phyloP scores from a whole-genome alignment of 2,113 vertebrate species.

The Saguinus imperator region DNA sequence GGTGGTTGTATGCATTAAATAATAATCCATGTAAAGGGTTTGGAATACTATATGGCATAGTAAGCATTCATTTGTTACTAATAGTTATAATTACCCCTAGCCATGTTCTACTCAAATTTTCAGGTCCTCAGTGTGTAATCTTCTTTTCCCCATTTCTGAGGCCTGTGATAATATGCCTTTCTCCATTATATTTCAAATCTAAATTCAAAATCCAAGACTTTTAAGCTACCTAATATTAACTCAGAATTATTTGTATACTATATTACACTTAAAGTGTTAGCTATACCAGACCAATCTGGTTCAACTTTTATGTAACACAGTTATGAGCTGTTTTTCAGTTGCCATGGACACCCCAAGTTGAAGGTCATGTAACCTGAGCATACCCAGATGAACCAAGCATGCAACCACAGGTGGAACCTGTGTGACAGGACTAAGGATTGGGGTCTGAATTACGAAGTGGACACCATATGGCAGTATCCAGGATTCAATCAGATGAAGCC shows the following conservation, averaged over 20 bases:
- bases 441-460: no score
- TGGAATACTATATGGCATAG: background rate
- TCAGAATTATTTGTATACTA: background rate
- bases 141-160: background rate
- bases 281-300: no score
- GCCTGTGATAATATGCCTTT: background rate
- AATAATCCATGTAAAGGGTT: background rate
- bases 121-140: background rate
- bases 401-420: no score
- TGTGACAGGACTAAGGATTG: no score
- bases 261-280: background rate
- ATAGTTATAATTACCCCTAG: background rate
- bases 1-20: background rate
- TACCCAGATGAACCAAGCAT: no score
- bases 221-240: background rate
- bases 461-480: no score
- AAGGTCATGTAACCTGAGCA: no score
- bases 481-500: no score
- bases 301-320: no score
- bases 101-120: background rate
- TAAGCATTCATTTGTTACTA: background rate
- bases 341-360: no score
- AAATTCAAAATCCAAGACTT: conserved; percentile 49
- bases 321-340: no score
- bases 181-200: background rate